A percentile compares a stretch with the other conserved stretches of the same genome.
Evolutionary conservation across 1,140 invertebrate genomes (phyloP).

Genomic region (Psix sp.): DNA sequence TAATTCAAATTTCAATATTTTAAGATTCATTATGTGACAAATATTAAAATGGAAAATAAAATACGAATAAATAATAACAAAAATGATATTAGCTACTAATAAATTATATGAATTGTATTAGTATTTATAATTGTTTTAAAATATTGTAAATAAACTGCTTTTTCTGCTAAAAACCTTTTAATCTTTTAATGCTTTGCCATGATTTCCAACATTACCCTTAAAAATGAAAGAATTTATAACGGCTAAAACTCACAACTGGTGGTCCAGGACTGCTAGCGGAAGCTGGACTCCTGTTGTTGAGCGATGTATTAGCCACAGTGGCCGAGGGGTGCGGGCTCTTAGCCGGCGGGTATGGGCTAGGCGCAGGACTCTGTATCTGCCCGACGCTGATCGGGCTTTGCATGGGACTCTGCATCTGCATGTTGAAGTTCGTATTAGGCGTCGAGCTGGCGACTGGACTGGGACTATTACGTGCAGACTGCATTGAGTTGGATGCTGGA

Average conservation of each 20-base stretch:
- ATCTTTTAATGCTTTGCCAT: too few relatives aligned
- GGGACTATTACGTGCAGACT: conserved; percentile 73
- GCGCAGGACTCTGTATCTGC: conserved; percentile 75
- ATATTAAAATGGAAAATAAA: too few relatives aligned
- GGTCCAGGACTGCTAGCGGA: conserved; percentile 74
- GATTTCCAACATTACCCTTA: too few relatives aligned
- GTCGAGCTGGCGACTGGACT: conserved; percentile 71
- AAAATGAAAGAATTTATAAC: too few relatives aligned
- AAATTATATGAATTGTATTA: too few relatives aligned
- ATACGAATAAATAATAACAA: too few relatives aligned
- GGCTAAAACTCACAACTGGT: conserved; percentile 70
- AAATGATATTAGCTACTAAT: too few relatives aligned
- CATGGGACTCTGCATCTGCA: conserved; percentile 76
- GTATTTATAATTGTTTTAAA: too few relatives aligned
- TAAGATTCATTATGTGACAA: too few relatives aligned
- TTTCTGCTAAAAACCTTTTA: too few relatives aligned
- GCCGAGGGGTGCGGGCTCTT: conserved; percentile 74
- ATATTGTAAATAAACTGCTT: too few relatives aligned
- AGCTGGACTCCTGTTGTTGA: conserved; percentile 73
- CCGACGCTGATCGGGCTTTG: conserved; percentile 75
- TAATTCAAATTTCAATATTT: too few relatives aligned
- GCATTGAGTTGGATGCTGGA: conserved; percentile 75
- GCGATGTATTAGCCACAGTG: conserved; percentile 56
- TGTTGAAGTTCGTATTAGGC: conserved; percentile 69
- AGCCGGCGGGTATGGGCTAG: conserved; percentile 74